Evolutionary conservation across 1,140 invertebrate species (phyloP), one percentile per base, ranked within the genome.

Genomic region (Lordiphosa clarofinis): DNA sequence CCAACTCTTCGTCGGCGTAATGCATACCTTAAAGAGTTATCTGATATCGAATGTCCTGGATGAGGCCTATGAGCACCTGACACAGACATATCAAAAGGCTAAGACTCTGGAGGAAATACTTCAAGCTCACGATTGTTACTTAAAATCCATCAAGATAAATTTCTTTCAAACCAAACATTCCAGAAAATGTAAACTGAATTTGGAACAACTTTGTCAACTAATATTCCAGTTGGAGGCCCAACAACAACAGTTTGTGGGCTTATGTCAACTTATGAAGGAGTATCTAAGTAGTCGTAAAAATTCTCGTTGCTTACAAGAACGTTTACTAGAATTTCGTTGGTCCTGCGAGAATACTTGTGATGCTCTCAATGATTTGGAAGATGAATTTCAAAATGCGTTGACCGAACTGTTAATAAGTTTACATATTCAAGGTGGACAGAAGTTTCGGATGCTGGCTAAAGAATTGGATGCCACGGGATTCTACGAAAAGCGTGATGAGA

Each of bases 101-200:
- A 15, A 11, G 0, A 57, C 52, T 4, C 4, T 82, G 0, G 72
- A 82, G 3, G 66, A 71, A 1, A 5, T 82, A 5, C 36, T 75
- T 6, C 11, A 8, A 0, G 36, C 48, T 1, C 69, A 82, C 28
- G 39, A 8, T 13, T 24, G 1, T 1, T 81, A 76, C 52, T 28
- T 81, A 4, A n/a, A 31, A 0, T 15, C 13, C 9, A 68, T 82
- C 1, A 54, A 38, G n/a, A 5, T 6, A 0, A 71, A 61, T 0
- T 5, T 19, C 6, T 44, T 71, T 21, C 55, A 39, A 42, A 43
- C 11, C 4, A 42, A 35, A 15, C 4, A 2, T 7, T 35, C 11
- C 0, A 5, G 6, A 0, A 12, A 31, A n/a, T 36, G 36, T 1
- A 38, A 21, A 5, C 4, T 33, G 1, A 37, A 38, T n/a, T n/a